A percentile compares a stretch with the other conserved stretches of the same genome.
phyloP scores from a whole-genome alignment of 2,797 vertebrate genomes.

The Leptatherina wallacei region DNA sequence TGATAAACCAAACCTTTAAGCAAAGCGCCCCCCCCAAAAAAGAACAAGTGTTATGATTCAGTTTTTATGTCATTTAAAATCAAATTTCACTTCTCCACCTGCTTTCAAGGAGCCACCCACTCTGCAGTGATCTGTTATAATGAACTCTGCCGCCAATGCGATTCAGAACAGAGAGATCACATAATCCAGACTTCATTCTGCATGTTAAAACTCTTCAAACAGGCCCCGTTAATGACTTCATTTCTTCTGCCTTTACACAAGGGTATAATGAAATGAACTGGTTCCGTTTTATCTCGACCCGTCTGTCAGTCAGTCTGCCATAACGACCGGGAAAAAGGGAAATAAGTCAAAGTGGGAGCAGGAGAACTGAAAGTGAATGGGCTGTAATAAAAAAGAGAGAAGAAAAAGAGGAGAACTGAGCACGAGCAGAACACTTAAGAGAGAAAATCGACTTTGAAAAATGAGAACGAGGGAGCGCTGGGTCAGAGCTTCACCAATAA shows the following conservation, averaged over 20 bases:
- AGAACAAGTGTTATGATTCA: not conserved
- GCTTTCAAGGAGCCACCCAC: constrained; percentile 12
- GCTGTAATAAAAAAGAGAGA: constrained; percentile 37
- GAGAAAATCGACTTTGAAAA: constrained; percentile 73
- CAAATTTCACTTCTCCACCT: not conserved
- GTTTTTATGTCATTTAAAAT: not conserved
- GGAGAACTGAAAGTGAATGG: constrained; percentile 50
- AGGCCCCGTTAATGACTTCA: constrained; percentile 25
- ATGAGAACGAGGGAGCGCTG: constrained; percentile 58
- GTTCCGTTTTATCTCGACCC: constrained; percentile 4
- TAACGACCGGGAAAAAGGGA: constrained; percentile 33
- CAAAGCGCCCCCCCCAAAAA: not conserved
- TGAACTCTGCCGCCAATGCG: constrained; percentile 17
- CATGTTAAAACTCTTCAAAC: constrained; percentile 32
- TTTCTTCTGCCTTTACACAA: constrained; percentile 2
- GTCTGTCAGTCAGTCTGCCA: constrained; percentile 11
- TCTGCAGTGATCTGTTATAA: constrained; percentile 34
- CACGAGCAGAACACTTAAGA: constrained; percentile 66
- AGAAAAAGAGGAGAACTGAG: constrained; percentile 43
- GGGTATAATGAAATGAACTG: constrained; percentile 18
- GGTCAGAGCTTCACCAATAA: constrained; percentile 66
- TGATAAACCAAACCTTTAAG: not conserved
- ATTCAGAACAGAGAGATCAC: constrained; percentile 20
- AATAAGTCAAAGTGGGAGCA: constrained; percentile 49
- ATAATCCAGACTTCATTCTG: constrained; percentile 21